Evolutionary conservation across 2,888 invertebrate species (phyloP), one percentile per base, ranked within the genome.

Genomic region (Cheilosia urbana): DNA sequence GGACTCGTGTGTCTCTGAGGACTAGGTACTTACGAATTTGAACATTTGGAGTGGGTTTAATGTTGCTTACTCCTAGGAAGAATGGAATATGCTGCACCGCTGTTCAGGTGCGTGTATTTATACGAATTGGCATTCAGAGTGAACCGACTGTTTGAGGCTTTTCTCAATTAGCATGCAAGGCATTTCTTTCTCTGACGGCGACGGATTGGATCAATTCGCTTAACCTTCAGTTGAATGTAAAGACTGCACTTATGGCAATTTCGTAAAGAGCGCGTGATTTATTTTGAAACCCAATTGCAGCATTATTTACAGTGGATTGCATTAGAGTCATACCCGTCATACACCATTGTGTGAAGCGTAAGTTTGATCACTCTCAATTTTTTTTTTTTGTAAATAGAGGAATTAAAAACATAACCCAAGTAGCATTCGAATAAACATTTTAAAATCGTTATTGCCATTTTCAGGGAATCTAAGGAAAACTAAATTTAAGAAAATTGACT

Each of bases 21-120:
- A 49, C 11, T 63, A n/a, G n/a, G n/a, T n/a, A 75, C 83, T 83
- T 79, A 79, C 79, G 57, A 69, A 27, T 17, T 83, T 83, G 73
- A 79, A 73, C 73, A 83, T 73, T 19, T 57, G 75, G 68, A 55
- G 15, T 53, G 13, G 2, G 45, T 42, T 42, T 47, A 49, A 42
- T 60, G 30, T 19, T 60, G 45, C 60, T 42, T 69, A 17, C 76
- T 71, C 65, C 62, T 57, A 51, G 55, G 21, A 69, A 65, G 72
- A 77, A 65, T 82, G 69, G 66, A 68, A 62, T 72, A 73, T 78
- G 65, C 66, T 55, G 30, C 30, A 49, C 27, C n/a, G 11, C 1
- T 24, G 40, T n/a, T 7, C 40, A 17, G 27, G 40, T 45, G 40
- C 30, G 53, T 17, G 62, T 68, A 68, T 81, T 68, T 81, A 75